phyloP scores from a whole-genome alignment of 2,113 vertebrate genomes.

The Halcyon malimbica region DNA sequence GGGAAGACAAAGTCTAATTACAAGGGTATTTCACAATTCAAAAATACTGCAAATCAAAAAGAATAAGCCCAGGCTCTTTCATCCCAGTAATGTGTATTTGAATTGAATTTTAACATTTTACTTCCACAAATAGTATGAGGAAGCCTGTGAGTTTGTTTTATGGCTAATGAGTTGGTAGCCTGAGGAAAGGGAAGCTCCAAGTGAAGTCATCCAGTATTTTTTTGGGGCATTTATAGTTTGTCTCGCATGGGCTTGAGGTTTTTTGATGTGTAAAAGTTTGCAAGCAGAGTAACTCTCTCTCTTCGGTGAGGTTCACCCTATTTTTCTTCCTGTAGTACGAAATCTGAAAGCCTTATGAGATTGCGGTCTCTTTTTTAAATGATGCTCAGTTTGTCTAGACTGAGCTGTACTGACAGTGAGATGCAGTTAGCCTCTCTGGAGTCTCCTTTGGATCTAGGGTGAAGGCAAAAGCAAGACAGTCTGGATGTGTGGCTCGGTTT shows the following conservation, averaged over 20 bases:
- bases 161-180: neutral
- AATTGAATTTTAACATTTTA: neutral
- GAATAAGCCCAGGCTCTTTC: neutral
- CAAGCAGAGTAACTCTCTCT: neutral
- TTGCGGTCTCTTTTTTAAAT: neutral
- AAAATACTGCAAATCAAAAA: neutral
- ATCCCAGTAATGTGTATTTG: neutral
- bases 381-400: neutral
- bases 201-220: neutral
- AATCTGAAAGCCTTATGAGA: neutral
- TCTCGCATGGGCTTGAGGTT: neutral
- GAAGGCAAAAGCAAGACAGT: neutral
- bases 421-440: neutral
- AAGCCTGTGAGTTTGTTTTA: neutral
- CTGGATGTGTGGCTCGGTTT: neutral
- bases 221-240: neutral
- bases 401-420: neutral
- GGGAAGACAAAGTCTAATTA: neutral
- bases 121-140: neutral
- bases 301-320: neutral
- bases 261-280: neutral
- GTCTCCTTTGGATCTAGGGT: neutral
- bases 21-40: neutral
- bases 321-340: neutral
- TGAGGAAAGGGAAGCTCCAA: neutral